These are phyloP conservation scores for Phaetusa simplex DNA, from an alignment of 2,113 vertebrate species.

Conservation along the genomic window DNA sequence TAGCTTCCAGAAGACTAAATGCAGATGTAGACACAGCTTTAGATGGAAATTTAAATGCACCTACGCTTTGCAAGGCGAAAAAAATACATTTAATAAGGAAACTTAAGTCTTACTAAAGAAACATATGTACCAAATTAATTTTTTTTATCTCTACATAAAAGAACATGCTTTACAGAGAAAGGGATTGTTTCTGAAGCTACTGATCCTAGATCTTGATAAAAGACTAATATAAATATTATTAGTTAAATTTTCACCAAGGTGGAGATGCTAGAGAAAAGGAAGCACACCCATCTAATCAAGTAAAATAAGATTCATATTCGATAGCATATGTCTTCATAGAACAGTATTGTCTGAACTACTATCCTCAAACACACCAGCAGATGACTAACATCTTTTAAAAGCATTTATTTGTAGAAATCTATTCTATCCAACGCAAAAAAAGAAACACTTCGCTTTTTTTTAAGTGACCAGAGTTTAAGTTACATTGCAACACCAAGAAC, in stretches of 20 bases:
- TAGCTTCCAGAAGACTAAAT: background rate
- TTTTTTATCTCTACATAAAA: background rate
- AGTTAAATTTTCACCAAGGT: background rate
- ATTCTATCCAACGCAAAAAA: background rate
- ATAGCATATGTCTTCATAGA: background rate
- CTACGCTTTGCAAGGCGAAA: background rate
- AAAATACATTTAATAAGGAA: background rate
- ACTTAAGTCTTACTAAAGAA: background rate
- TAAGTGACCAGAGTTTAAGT: background rate
- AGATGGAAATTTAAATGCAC: background rate
- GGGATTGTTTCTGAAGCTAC: background rate
- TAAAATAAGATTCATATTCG: background rate
- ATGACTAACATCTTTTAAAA: background rate
- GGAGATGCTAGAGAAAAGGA: background rate
- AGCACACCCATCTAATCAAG: background rate
- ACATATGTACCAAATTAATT: background rate
- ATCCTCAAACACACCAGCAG: background rate
- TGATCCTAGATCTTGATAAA: background rate
- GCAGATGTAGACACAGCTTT: background rate
- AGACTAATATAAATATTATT: background rate
- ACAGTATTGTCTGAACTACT: background rate
- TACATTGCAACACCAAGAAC: background rate
- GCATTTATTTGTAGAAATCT: background rate
- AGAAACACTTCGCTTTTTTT: background rate
- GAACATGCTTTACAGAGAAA: background rate